Base-by-base conservation (phyloP, 2,113 vertebrate species). In the Microcebus griseorufus region DNA sequence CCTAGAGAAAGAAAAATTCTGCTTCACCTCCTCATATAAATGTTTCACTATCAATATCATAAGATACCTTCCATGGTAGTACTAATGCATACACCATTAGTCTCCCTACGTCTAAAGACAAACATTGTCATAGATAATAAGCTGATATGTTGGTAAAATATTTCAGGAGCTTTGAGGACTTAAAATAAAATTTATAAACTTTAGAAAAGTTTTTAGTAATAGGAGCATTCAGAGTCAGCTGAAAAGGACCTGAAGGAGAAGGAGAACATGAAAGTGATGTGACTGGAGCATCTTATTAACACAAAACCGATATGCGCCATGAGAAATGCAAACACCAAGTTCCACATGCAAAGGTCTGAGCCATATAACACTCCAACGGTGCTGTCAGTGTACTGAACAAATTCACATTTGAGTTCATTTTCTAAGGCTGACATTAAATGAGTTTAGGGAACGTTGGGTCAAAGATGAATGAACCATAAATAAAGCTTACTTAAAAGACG, bases 21-120 rank as follows among this genome's bases (percentile, higher is more conserved):
- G 37, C 39, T 87, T 78, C 53, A 86, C 72, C 88, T 92, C 62
- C 29, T 27, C 70, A 62, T 51, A 72, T 94, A 73, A 93, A 70
- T 88, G 69, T 65, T 92, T 94, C 84, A 85, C 55, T 82, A 88
- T 20, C 32, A 76, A 64, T 75, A 79, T 94, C 51, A 86, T 45
- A 83, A 97, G 92, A 58, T 87, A 73, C 6, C 34, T 96, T 96
- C 60, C 34, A 70, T 45, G 79, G 84, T 67, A 55, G 53, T 55
- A 55, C 17, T 90, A 83, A 94, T 85, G 88, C 60, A 85, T 37
- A 87, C 11, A 62, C n/a, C 25, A 48, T 70, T 95, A 90, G 80
- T 67, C 87, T 84, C 67, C 88, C 76, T 78, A 83, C 1, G 72
- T 53, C 70, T 60, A 55, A 95, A 90, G 80, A 91, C 23, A 94